Evolutionary conservation across 2,888 invertebrate species (phyloP), one percentile per base, ranked within the genome.

Genomic region (Neoitamus cyanurus): DNA sequence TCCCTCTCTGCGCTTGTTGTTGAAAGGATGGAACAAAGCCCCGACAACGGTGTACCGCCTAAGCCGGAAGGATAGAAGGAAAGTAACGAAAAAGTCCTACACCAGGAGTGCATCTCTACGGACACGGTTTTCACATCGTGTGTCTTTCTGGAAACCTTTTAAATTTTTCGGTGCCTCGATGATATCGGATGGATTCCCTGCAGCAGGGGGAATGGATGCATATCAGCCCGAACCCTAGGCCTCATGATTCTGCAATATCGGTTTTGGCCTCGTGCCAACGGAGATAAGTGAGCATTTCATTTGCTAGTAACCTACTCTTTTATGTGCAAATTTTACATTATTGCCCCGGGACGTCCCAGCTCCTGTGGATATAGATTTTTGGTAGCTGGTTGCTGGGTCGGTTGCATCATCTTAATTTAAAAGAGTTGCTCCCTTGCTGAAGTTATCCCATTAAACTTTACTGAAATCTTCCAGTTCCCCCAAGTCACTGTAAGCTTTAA

Each of bases 271-370:
- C 9, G 4, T 48, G 78, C 78, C 78, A 78, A 30, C n/a, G 31
- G 31, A 48, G 78, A 78, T 78, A 78, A 78, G 78, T 78, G 78
- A 78, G 48, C 78, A 78, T 78, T 78, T 78, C 78, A 78, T 78
- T 78, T 78, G 78, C 48, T 78, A 78, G 48, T 78, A 78, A 78
- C 78, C 78, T 58, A 78, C 48, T 78, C 78, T 78, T 78, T 78
- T 78, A 78, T 78, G 78, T 78, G 78, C 78, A 78, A 78, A 78
- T 78, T 78, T 78, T 78, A 78, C 58, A 78, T 78, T 78, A 78
- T 78, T 78, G 78, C 78, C 46, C 78, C 78, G 42, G 78, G 48
- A 58, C 78, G 42, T 75, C 13, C 42, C 37, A 42, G 37, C 42
- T 42, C 28, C 28, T 15, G 25, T 75, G 25, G 25, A n/a, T 75